Base-by-base conservation (phyloP, 2,888 invertebrate genomes). In the Terebella lapidaria region DNA sequence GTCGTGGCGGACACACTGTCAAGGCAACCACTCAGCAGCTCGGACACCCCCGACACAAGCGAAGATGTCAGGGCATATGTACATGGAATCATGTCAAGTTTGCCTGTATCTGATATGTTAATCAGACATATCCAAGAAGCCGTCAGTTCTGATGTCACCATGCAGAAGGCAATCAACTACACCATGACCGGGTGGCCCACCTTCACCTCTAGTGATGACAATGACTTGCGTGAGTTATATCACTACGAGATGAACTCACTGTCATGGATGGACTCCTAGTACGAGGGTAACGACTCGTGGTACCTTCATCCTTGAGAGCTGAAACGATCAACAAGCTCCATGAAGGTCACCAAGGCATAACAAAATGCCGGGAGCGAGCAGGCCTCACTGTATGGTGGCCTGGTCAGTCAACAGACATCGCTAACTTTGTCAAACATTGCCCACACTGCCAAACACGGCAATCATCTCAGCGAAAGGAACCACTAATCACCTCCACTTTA, bases 1-100 rank as follows among this genome's bases (percentile, higher is more conserved):
- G 42, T 58, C 24, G 56, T 67, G 4, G 63, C 63, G 5, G 68
- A 70, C 30, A 58, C 61, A 3, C 46, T 68, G 22, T 60, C 59
- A 18, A 51, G 68, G 47, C 60, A 62, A 10, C 52, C 60, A 18
- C 35, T 57, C 15, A n/a, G 24, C 18, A 52, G 26, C 22, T 25
- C 18, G 26, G 52, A 54, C 27, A 30, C 24, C 3, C 24, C 3
- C 15, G 25, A n/a, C 20, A 3, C 22, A 29, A 24, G 15, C n/a
- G 10, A 54, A 10, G 54, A 15, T 53, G 25, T 25, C 4, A 5
- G 5, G 20, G 49, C 15, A 10, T 5, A 49, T 18, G 49, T 18
- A 53, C 10, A 25, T 25, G 53, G 26, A 53, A 53, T 53, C 15
- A 4, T 25, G 5, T 22, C 10, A 4, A 25, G 15, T 53, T 24